Base-by-base conservation (phyloP, 2,113 vertebrate species). In the Octodon degus region DNA sequence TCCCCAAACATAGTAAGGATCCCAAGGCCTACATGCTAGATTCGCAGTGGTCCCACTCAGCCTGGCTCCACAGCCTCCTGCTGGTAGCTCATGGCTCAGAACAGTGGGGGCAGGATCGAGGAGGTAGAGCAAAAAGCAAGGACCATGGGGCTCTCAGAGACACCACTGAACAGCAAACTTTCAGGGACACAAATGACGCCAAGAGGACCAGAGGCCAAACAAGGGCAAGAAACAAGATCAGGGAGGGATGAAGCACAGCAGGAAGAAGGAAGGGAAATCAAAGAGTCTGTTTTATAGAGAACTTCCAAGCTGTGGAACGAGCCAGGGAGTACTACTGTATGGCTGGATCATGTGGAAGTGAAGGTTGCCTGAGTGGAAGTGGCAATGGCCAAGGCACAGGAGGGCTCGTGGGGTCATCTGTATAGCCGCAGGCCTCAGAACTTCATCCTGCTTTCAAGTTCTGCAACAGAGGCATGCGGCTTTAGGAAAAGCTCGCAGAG, bases 181-280 rank as follows among this genome's bases (percentile, higher is more conserved):
- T 55, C 40, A 12, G 5, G 22, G 30, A 77, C 86, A 67, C 10
- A 81, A 25, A 80, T 2, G 24, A 10, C 87, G n/a, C 19, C 40
- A 37, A 65, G 91, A 72, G 24, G 20, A 43, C 30, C 50, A 82
- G 90, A 11, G 50, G 63, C 60, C 76, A 68, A 14, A 40, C 12
- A 1, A 12, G 2, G 2, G n/a, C 72, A 50, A n/a, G 25, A 77
- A 27, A 79, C 3, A 27, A 62, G 0, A 0, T 58, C 89, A 40
- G 84, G 60, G 6, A 40, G 27, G 40, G 12, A 27, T 12, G 37
- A 85, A 89, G 72, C 12, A 34, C 14, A 12, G 8, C 0, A 5
- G 37, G 12, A 80, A 47, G 20, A 85, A 91, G 24, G 14, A 47
- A 40, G 40, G 17, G 30, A 68, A 17, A 25, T 3, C 67, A 37